These are phyloP conservation scores for Nymphicus hollandicus DNA, from an alignment of 2,113 vertebrate genomes.

Conservation along the genomic window DNA sequence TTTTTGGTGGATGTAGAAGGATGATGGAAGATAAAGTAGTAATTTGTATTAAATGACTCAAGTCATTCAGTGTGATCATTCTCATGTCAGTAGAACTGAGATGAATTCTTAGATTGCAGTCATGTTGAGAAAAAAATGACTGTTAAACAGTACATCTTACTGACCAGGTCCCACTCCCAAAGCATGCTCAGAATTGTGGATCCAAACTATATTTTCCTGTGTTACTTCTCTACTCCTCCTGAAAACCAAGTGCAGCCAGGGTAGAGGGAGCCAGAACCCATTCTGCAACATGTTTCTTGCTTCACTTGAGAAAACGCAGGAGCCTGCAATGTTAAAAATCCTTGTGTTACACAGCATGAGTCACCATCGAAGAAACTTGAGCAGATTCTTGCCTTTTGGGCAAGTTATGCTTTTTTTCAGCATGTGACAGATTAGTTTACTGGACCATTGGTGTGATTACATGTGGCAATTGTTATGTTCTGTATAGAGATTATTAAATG, in stretches of 20 bases:
- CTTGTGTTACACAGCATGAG: background rate
- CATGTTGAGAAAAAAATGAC: background rate
- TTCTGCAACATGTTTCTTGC: background rate
- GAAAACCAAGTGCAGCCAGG: background rate
- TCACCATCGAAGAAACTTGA: background rate
- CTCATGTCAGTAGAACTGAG: background rate
- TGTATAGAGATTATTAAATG: background rate
- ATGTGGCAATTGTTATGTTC: background rate
- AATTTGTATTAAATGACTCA: background rate
- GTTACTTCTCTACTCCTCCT: background rate
- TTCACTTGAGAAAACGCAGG: background rate
- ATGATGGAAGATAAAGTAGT: background rate
- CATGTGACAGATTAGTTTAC: background rate
- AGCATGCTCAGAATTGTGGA: background rate
- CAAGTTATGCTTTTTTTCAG: background rate
- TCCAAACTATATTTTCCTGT: background rate
- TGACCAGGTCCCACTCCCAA: background rate
- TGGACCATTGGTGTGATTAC: background rate
- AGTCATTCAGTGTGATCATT: background rate
- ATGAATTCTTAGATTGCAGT: background rate
- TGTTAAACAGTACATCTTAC: background rate
- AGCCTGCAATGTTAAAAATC: background rate
- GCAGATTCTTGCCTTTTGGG: background rate
- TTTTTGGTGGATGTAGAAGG: background rate
- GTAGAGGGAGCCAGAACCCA: background rate